Evolutionary conservation across 2,888 invertebrate species (phyloP), one percentile per base, ranked within the genome.

Genomic region (Campoplex nolae): DNA sequence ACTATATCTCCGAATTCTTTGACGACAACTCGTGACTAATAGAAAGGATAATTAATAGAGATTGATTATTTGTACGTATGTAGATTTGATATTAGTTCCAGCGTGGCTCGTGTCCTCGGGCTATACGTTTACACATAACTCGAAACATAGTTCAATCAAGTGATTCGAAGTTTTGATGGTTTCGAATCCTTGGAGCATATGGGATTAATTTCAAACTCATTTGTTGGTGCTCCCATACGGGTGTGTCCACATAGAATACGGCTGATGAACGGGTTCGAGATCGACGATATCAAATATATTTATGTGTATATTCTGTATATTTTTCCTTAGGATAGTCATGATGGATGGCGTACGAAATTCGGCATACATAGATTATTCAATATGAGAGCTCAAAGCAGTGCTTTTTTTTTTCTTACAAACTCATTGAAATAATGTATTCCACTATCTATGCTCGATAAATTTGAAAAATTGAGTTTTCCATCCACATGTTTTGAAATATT

Each of bases 301-400:
- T 11, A 67, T 65, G 32, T 51, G 13, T 71, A 51, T 32, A 71
- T 13, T 42, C n/a, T 6, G 38, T 51, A 58, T 16, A 32, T 62
- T 32, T 32, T 32, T 62, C 16, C 65, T 4, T n/a, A 23, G 65
- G 23, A 35, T 18, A 81, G 28, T 71, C 73, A 48, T 84, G 84
- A 84, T 81, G 70, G 77, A 84, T 84, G 80, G 81, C 73, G 73
- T 51, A 62, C 67, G 81, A 76, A 73, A 54, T 56, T 68, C 71
- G 56, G 74, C 80, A 81, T 84, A 73, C 77, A 81, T 84, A 77
- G 23, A 23, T 38, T 6, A 87, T 73, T 83, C 71, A 84, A 81
- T 84, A 54, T 73, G 51, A 74, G 13, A 58, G 28, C 58, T 23
- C 58, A 28, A 28, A 11, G 58, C 13, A 58, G 32, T 32, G 16